Evolutionary conservation across 2,113 vertebrate genomes (phyloP), one percentile per base, ranked within the genome.

Genomic region (Montifringilla adamsi): DNA sequence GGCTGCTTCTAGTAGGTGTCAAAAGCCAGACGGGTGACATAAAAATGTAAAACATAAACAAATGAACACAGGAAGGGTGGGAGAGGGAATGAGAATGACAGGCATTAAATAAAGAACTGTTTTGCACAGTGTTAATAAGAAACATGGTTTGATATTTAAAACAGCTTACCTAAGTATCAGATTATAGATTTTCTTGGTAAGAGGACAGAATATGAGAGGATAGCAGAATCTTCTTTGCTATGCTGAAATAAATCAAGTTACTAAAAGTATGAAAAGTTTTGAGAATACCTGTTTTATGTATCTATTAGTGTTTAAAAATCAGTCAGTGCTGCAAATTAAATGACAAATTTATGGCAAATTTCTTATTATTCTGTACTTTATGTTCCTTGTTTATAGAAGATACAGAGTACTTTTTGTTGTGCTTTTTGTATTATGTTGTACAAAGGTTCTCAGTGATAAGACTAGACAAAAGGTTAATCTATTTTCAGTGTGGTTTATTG

Each of bases 391-490:
- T 33, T 85, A 8, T 13, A 33, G 58, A 31, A 66, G 58, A 80
- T 88, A 80, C 0, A 13, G 55, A 39, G 75, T 83, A 47, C 63
- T 92, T 94, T 78, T 46, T 89, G 64, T 84, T 85, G 30, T 73
- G 26, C 88, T 86, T 94, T 77, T 83, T 76, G 39, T 73, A 13
- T 80, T 80, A 74, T 41, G 26, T 84, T 88, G 87, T 70, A 88
- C 94, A 90, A 90, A 90, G 64, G 90, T 86, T 93, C 67, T 80
- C 37, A 37, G 75, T 95, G 93, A 95, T 97, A 97, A 97, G 90
- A 95, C 93, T 83, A 97, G 93, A 95, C 93, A 96, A 94, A 97
- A 96, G 93, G 92, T 96, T 94, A 95, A 96, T 95, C 84, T 94
- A 13, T 97, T 96, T 96, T 96, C 95, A 94, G 75, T 93, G 84